A percentile compares a stretch with the other conserved stretches of the same genome.
These are phyloP conservation scores for Halcyon badia DNA, from an alignment of 2,797 vertebrate species.

Conservation along the genomic window DNA sequence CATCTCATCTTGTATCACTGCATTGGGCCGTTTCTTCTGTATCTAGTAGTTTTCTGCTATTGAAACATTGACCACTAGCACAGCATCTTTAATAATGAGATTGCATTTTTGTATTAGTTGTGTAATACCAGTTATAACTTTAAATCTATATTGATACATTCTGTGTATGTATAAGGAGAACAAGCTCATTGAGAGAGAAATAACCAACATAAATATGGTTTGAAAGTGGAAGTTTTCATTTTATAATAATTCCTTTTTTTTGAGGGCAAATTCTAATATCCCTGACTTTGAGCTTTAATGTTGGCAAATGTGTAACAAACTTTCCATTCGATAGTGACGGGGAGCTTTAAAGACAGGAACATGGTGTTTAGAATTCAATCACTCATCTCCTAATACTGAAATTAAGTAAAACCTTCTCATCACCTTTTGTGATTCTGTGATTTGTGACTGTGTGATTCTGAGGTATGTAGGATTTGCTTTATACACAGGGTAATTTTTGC, in stretches of 20 bases:
- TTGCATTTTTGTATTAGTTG: not conserved
- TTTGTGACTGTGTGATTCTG: not conserved
- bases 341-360: not conserved
- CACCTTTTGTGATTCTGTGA: not conserved
- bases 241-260: not conserved
- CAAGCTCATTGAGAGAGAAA: not conserved
- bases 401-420: not conserved
- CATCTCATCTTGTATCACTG: not conserved
- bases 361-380: not conserved
- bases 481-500: not conserved
- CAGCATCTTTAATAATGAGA: not conserved
- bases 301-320: not conserved
- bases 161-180: not conserved
- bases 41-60: not conserved
- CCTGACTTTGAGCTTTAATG: not conserved
- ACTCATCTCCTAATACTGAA: not conserved
- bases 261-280: not conserved
- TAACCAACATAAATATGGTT: not conserved
- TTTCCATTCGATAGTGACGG: not conserved
- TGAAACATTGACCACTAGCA: not conserved
- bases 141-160: not conserved
- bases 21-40: not conserved
- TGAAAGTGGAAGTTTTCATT: not conserved
- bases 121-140: not conserved
- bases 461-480: not conserved